Conservation (phyloP, 1,140 invertebrate species). For the Pogonognathellus flavescens region DNA sequence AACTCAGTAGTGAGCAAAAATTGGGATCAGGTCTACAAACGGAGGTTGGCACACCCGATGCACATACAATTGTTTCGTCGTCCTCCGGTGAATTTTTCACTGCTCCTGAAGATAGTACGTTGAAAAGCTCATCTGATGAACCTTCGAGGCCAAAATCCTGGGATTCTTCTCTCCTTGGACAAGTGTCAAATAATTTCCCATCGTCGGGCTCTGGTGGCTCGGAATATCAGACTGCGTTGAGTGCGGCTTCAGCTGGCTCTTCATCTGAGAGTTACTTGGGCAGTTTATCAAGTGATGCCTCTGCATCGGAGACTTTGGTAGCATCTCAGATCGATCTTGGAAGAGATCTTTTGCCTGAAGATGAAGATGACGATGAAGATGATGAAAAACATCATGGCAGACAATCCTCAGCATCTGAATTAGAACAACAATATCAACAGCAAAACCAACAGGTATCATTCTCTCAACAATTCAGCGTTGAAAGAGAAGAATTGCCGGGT, state of each 20-base stretch:
- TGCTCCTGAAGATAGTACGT: conserved; percentile 58
- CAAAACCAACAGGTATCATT: conserved; percentile 73
- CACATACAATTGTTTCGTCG: conserved; percentile 58
- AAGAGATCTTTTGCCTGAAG: conserved; percentile 69
- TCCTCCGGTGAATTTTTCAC: conserved; percentile 65
- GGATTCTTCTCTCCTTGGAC: conserved; percentile 63
- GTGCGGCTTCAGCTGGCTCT: conserved; percentile 56
- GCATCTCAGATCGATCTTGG: conserved; percentile 78
- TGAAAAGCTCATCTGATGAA: conserved; percentile 62
- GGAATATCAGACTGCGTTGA: conserved; percentile 90
- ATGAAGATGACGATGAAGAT: conserved; percentile 59
- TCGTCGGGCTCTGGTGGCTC: conserved; percentile 74
- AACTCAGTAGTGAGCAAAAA: not conserved
- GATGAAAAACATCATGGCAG: conserved; percentile 67
- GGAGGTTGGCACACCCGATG: conserved; percentile 54
- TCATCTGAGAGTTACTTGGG: conserved; percentile 64
- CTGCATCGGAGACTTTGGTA: conserved; percentile 87
- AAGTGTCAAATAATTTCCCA: conserved; percentile 61
- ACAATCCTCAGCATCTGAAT: conserved; percentile 58
- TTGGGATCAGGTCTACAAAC: not conserved
- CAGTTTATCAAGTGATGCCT: conserved; percentile 61
- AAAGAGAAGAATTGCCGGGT: not conserved
- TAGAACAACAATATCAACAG: conserved; percentile 72
- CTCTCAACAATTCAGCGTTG: conserved; percentile 71
- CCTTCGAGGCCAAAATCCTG: conserved; percentile 64